Evolutionary conservation across 2,113 vertebrate species (phyloP), one percentile per base, ranked within the genome.

Genomic region (Chaenocephalus aceratus): DNA sequence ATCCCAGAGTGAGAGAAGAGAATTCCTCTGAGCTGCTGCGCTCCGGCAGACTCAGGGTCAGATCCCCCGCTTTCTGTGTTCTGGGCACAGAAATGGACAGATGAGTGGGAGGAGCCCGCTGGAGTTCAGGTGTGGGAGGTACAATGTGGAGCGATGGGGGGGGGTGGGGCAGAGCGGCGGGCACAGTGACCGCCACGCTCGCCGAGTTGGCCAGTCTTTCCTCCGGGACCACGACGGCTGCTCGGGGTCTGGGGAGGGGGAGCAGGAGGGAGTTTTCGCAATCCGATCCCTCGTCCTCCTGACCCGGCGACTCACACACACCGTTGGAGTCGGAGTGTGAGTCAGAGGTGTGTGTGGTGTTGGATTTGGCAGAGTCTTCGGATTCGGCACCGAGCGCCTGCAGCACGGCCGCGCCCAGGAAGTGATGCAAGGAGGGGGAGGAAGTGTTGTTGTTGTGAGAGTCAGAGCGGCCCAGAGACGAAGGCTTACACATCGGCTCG

Each of bases 371-470:
- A 53, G 69, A 23, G 61, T 67, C 65, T 21, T 72, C 23, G 0
- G 84, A 63, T 6, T 79, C 62, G 0, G 82, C 80, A 6, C 61
- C 68, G 0, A 95, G 92, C 3, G 90, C 88, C 6, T 93, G 93
- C 34, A 93, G 89, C 54, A 93, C 85, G 0, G 96, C 94, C 86
- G 90, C 94, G 68, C 96, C 96, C 0, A 97, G 94, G 89, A 99
- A 96, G 91, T 94, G 96, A 88, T 97, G 96, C 0, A 97, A 94
- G 0, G 96, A 97, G 6, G 95, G 94, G 51, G 97, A 95, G 84
- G 96, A 94, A 86, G 95, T 95, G 81, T 96, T 95, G 81, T 96
- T 96, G 83, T 97, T 96, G 72, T 96, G 96, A 5, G 96, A 89
- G 82, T 94, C 83, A 0, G 91, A 87, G 77, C 66, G 87, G 49